phyloP scores from a whole-genome alignment of 2,888 invertebrate genomes.

The Ophioninae sp. region DNA sequence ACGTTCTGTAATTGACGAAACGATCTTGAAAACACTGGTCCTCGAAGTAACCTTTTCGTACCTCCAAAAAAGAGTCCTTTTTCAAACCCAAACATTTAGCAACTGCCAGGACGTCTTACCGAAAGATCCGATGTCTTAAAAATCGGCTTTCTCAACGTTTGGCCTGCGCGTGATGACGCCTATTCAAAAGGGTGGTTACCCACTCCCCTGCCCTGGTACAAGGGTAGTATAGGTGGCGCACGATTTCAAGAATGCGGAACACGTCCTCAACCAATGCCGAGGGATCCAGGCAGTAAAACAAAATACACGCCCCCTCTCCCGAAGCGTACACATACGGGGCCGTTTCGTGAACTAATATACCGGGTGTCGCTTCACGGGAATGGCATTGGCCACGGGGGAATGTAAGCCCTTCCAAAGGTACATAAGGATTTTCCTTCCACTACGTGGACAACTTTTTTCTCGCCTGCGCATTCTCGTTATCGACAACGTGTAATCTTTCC shows the following conservation, averaged over 20 bases:
- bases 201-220: slow-evolving; percentile 68
- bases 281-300: slow-evolving; percentile 80
- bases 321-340: slow-evolving; percentile 71
- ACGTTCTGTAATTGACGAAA: no score
- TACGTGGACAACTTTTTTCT: background rate
- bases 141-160: background rate
- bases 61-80: background rate
- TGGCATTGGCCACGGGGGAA: slow-evolving; percentile 12
- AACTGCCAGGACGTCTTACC: background rate
- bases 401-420: slow-evolving; percentile 4
- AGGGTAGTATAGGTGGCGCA: slow-evolving; percentile 72
- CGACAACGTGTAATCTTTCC: background rate
- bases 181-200: slow-evolving; percentile 57
- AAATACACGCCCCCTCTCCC: slow-evolving; percentile 76
- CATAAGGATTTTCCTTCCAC: slow-evolving; percentile 32
- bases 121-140: background rate
- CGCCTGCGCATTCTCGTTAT: background rate
- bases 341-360: slow-evolving; percentile 67
- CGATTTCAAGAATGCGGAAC: slow-evolving; percentile 80
- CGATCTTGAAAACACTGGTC: no score
- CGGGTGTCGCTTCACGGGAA: slow-evolving; percentile 31
- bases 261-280: slow-evolving; percentile 80
- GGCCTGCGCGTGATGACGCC: slow-evolving; percentile 31
- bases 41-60: no score
- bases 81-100: background rate